Base-by-base conservation (phyloP, 2,113 vertebrate genomes). In the Ploceus nigricollis region DNA sequence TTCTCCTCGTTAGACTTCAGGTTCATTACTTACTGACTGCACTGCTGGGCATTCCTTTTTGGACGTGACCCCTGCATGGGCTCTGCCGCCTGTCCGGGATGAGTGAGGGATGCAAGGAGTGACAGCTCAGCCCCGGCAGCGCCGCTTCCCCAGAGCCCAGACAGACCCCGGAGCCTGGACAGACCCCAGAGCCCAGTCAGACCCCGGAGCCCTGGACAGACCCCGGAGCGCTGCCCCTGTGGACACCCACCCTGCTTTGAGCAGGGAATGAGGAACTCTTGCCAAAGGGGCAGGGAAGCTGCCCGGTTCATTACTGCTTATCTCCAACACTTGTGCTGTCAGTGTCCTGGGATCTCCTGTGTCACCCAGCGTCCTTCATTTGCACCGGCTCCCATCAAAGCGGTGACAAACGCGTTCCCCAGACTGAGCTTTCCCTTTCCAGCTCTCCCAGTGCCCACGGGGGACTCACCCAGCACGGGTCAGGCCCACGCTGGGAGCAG, bases 1-100 rank as follows among this genome's bases (percentile, higher is more conserved):
- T 25, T 12, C 24, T 54, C 17, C 25, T 42, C 2, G 1, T 5
- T 0, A 13, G 5, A 24, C 40, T 17, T 80, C 0, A 2, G 28
- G 35, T 37, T 69, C 30, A 4, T 60, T 20, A 6, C 15, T 42
- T 9, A 10, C 35, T n/a, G 23, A 27, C 40, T 12, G 45, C 60
- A 31, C 50, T 23, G 58, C 22, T 1, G 19, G 80, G 71, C 40
- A 28, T 19, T n/a, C 28, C 3, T 20, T 65, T 87, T 42, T 22
- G 73, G 68, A 27, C 6, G 2, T 54, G 50, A 19, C 45, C 50
- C 44, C n/a, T 72, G 13, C 45, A 4, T 1, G 6, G 50, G n/a
- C 58, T 69, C 54, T 76, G 89, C 78, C 21, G 54, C 39, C 1
- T 17, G 53, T 37, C 45, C 6, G 11, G 51, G 16, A 24, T 6